Conservation (phyloP, 1,140 invertebrate species). For the Argopecten irradians region DNA sequence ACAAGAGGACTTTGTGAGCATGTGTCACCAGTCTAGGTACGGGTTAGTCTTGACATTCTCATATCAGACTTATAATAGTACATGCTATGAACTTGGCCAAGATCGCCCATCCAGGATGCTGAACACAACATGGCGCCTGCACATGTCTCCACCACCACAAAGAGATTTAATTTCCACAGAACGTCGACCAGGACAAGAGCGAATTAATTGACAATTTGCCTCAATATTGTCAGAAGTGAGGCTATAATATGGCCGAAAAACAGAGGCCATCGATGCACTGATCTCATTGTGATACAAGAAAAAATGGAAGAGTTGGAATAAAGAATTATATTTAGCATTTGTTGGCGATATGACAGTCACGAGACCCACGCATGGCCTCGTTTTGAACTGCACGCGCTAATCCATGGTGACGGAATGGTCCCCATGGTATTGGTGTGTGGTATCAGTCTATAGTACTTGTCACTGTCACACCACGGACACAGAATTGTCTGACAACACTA, state of each 20-base stretch:
- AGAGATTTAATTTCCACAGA: not conserved
- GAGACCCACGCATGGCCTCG: not conserved
- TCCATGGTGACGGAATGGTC: not conserved
- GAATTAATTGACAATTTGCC: not conserved
- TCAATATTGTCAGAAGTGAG: not conserved
- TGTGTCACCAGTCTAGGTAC: too few species aligned
- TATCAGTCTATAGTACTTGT: not conserved
- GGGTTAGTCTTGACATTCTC: not conserved
- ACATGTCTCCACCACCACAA: not conserved
- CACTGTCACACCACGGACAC: not conserved
- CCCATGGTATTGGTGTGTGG: not conserved
- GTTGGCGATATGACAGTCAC: not conserved
- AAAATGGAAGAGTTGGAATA: not conserved
- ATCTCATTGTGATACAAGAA: not conserved
- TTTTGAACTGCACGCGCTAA: not conserved
- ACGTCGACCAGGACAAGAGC: not conserved
- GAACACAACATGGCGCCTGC: not conserved
- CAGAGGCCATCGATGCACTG: not conserved
- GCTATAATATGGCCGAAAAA: not conserved
- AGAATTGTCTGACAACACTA: not conserved
- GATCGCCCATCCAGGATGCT: not conserved
- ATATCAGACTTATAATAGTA: not conserved
- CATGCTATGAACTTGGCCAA: not conserved
- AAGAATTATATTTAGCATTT: not conserved
- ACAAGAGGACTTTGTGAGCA: too few species aligned